These are phyloP conservation scores for Gymnocephalus cernua DNA, from an alignment of 2,113 vertebrate species.

Conservation along the genomic window DNA sequence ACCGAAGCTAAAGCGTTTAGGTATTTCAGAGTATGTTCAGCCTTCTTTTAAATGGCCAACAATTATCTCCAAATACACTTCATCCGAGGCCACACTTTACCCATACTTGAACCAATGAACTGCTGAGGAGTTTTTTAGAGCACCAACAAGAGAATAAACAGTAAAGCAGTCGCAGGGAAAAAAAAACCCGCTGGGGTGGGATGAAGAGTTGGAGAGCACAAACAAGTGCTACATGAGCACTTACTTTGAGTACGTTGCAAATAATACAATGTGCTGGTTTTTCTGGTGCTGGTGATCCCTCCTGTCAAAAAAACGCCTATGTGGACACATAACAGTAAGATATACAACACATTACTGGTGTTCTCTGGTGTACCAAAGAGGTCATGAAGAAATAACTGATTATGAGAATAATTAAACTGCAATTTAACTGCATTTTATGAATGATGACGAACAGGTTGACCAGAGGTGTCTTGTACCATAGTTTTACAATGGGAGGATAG, in stretches of 20 bases:
- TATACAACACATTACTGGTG: neutral
- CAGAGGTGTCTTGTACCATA: neutral
- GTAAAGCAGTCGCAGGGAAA: slow-evolving; percentile 50
- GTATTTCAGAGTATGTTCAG: neutral
- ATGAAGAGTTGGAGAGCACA: slow-evolving; percentile 49
- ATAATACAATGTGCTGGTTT: neutral
- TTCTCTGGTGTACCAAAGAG: neutral
- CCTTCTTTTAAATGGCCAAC: neutral
- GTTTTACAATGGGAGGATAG: neutral
- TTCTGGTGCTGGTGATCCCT: slow-evolving; percentile 1
- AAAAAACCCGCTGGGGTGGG: slow-evolving; percentile 40
- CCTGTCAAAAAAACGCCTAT: too few species aligned
- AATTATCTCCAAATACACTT: slow-evolving; percentile 45
- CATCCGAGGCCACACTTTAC: slow-evolving; percentile 30
- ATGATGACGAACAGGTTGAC: neutral
- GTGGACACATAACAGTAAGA: neutral
- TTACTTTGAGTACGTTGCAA: slow-evolving; percentile 3
- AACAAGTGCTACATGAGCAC: slow-evolving; percentile 3
- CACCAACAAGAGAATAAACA: slow-evolving; percentile 19
- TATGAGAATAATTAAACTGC: too few species aligned
- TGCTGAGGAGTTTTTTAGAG: slow-evolving; percentile 39
- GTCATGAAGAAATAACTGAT: neutral
- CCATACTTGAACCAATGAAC: slow-evolving; percentile 51
- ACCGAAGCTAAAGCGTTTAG: neutral
- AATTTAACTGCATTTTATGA: neutral